These are phyloP conservation scores for Eupeodes latifasciatus DNA, from an alignment of 2,888 invertebrate genomes.

Conservation along the genomic window DNA sequence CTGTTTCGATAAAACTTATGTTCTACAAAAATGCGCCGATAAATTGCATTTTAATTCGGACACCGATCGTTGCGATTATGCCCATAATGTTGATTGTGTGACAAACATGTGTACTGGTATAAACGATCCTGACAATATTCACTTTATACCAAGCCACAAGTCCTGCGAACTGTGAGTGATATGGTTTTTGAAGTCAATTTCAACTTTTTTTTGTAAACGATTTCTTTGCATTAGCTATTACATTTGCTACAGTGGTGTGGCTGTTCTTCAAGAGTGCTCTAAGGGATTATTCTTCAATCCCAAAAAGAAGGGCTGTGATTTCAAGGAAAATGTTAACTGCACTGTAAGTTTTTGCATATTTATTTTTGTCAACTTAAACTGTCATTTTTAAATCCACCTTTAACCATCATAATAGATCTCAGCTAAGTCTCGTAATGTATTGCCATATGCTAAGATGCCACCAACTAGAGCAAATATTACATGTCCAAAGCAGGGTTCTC, in stretches of 20 bases:
- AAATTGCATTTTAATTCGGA: slow-evolving; percentile 81
- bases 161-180: slow-evolving; percentile 79
- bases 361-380: not conserved
- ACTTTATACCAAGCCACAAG: slow-evolving; percentile 79
- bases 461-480: slow-evolving; percentile 80
- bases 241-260: slow-evolving; percentile 80
- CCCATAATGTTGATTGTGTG: slow-evolving; percentile 81
- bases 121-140: slow-evolving; percentile 79
- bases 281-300: slow-evolving; percentile 80
- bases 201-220: not conserved
- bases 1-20: slow-evolving; percentile 79
- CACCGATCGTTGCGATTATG: slow-evolving; percentile 82
- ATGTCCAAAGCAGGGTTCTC: slow-evolving; percentile 80
- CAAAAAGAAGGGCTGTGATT: slow-evolving; percentile 79
- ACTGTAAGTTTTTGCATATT: slow-evolving; percentile 76
- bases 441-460: slow-evolving; percentile 79
- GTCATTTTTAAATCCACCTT: too few relatives aligned
- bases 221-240: slow-evolving; percentile 75
- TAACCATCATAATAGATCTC: slow-evolving; percentile 77
- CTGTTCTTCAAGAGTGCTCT: slow-evolving; percentile 78
- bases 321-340: slow-evolving; percentile 79
- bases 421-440: slow-evolving; percentile 79
- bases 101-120: slow-evolving; percentile 80
- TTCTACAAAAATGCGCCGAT: slow-evolving; percentile 79
- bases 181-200: not conserved